phyloP scores from a whole-genome alignment of 2,113 vertebrate species.

The Nannobrachium achirus region DNA sequence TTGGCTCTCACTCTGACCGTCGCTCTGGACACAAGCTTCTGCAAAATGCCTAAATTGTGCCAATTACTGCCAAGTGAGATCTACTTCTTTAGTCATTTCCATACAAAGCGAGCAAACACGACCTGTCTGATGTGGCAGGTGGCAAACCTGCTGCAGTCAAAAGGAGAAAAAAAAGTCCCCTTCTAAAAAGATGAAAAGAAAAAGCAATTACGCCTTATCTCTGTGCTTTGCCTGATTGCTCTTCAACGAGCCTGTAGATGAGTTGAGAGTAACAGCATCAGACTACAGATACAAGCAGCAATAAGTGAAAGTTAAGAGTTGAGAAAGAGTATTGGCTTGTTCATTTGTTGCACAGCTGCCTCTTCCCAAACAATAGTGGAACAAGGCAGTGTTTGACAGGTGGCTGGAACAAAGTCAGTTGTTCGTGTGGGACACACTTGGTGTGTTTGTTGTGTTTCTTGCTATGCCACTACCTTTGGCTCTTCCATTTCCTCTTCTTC shows the following conservation, averaged over 20 bases:
- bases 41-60: too few relatives aligned
- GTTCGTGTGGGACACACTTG: background rate
- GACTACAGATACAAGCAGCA: background rate
- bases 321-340: background rate
- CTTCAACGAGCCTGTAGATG: background rate
- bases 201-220: background rate
- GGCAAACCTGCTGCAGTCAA: background rate
- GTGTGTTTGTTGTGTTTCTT: background rate
- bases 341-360: background rate
- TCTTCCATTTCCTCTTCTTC: conserved; percentile 59
- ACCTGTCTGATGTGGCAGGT: background rate
- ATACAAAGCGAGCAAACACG: conserved; percentile 3
- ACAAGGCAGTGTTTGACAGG: background rate
- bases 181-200: conserved; percentile 6
- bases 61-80: conserved; percentile 8
- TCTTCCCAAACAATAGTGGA: conserved; percentile 1
- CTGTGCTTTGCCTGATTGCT: background rate
- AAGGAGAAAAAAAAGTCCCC: background rate
- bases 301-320: background rate
- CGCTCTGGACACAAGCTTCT: too few relatives aligned
- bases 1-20: too few relatives aligned
- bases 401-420: conserved; percentile 25
- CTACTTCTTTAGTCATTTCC: conserved; percentile 17
- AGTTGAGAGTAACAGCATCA: background rate
- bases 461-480: conserved; percentile 50